A percentile compares a stretch with the other conserved stretches of the same genome.
These are phyloP conservation scores for Drosophila navojoa DNA, from an alignment of 1,140 invertebrate species.

Conservation along the genomic window DNA sequence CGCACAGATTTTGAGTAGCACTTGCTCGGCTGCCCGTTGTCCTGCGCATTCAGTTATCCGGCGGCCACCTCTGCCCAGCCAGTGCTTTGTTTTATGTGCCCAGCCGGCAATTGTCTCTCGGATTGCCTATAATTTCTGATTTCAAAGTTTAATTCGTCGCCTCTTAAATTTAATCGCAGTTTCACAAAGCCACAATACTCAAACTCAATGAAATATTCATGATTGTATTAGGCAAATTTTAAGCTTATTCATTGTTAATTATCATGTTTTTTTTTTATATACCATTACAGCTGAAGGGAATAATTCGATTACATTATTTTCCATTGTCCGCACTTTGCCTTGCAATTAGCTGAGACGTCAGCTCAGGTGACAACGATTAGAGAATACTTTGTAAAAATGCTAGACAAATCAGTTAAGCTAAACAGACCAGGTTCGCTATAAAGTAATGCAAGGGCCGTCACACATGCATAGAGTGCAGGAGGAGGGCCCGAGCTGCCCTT, in stretches of 20 bases:
- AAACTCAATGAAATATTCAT: not conserved
- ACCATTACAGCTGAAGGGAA: too few relatives aligned
- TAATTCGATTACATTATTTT: too few relatives aligned
- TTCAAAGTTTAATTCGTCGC: constrained; percentile 63
- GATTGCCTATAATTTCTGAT: constrained; percentile 72
- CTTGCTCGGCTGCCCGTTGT: constrained; percentile 25
- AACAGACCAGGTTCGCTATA: not conserved
- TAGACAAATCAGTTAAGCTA: constrained; percentile 4
- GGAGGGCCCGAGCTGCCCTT: constrained; percentile 19
- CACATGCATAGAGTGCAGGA: not conserved
- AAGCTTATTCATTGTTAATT: not conserved
- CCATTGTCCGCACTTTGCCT: too few relatives aligned
- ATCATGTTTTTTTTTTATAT: too few relatives aligned
- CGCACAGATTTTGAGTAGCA: constrained; percentile 79
- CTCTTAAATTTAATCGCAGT: constrained; percentile 74
- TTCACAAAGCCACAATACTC: constrained; percentile 30
- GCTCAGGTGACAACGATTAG: not conserved
- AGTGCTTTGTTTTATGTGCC: constrained; percentile 62
- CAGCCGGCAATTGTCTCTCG: constrained; percentile 52
- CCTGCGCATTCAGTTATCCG: constrained; percentile 23
- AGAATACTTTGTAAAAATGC: constrained; percentile 24
- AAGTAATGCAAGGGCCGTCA: constrained; percentile 1
- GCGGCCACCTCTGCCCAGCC: not conserved
- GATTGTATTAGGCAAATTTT: not conserved
- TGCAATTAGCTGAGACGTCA: constrained; percentile 23